These are phyloP conservation scores for Maccullochella peelii DNA, from an alignment of 2,113 vertebrate genomes.

Conservation along the genomic window DNA sequence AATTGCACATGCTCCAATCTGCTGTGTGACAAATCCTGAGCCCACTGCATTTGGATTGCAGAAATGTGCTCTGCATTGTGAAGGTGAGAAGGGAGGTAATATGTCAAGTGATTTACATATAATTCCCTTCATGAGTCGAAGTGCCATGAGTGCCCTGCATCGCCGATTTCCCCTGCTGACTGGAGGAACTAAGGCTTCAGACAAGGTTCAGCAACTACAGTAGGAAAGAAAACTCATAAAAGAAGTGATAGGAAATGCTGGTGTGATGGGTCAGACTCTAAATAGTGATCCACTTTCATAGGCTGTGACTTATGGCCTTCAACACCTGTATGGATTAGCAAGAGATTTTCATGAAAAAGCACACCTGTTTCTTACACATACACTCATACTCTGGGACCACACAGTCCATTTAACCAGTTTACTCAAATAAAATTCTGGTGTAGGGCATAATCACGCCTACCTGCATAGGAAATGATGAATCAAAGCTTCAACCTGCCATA, in stretches of 20 bases:
- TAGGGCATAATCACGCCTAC: background rate
- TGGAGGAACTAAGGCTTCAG: slow-evolving; percentile 24
- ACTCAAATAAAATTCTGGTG: background rate
- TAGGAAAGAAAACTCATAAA: slow-evolving; percentile 27
- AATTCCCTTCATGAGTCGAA: slow-evolving; percentile 36
- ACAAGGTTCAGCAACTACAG: slow-evolving; percentile 9
- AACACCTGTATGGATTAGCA: slow-evolving; percentile 21
- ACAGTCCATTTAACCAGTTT: background rate
- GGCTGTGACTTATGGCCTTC: background rate
- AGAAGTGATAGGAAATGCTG: slow-evolving; percentile 19
- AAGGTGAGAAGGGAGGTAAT: slow-evolving; percentile 44
- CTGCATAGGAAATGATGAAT: background rate
- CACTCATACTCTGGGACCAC: background rate
- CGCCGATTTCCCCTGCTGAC: slow-evolving; percentile 18
- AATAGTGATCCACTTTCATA: slow-evolving; percentile 20
- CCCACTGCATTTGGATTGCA: slow-evolving; percentile 14
- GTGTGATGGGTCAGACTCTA: background rate
- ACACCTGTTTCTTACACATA: background rate
- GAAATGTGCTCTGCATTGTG: slow-evolving; percentile 36
- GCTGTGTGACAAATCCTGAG: slow-evolving; percentile 25
- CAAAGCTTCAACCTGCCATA: background rate
- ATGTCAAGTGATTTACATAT: slow-evolving; percentile 51
- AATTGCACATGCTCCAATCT: background rate
- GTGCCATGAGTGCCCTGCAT: slow-evolving; percentile 14
- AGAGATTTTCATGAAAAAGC: background rate